phyloP scores from a whole-genome alignment of 2,113 vertebrate species.

The Mormyrus lacerda region DNA sequence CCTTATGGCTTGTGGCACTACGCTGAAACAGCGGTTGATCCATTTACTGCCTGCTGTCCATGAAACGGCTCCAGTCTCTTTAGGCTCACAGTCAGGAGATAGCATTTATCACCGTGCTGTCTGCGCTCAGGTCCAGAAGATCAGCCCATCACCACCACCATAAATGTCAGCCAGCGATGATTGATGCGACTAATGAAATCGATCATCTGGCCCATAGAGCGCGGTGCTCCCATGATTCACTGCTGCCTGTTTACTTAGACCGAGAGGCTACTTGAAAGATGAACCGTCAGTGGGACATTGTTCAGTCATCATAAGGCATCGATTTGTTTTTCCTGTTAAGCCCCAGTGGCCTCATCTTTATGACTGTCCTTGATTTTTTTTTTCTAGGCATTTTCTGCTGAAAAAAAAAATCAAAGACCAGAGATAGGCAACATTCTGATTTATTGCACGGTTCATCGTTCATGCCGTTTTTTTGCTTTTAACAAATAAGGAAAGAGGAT shows the following conservation, averaged over 20 bases:
- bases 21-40: slow-evolving; percentile 19
- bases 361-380: slow-evolving; percentile 49
- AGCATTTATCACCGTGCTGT: slow-evolving; percentile 72
- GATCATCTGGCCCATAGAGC: slow-evolving; percentile 73
- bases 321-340: slow-evolving; percentile 19
- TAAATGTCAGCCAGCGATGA: slow-evolving; percentile 88
- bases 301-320: slow-evolving; percentile 25
- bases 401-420: slow-evolving; percentile 28
- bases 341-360: slow-evolving; percentile 29
- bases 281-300: slow-evolving; percentile 35
- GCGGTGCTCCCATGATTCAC: slow-evolving; percentile 59
- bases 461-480: not conserved
- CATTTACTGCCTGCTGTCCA: slow-evolving; percentile 25
- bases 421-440: slow-evolving; percentile 36
- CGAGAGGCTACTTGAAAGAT: slow-evolving; percentile 45
- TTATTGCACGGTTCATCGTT: slow-evolving; percentile 14
- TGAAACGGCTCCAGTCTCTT: slow-evolving; percentile 46
- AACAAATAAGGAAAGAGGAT: slow-evolving; percentile 11
- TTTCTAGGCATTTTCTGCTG: slow-evolving; percentile 19
- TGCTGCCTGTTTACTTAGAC: slow-evolving; percentile 54
- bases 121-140: slow-evolving; percentile 80
- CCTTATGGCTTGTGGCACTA: slow-evolving; percentile 12
- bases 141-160: slow-evolving; percentile 80
- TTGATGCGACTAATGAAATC: slow-evolving; percentile 90
- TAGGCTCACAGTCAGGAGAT: slow-evolving; percentile 71